A percentile compares a stretch with the other conserved stretches of the same genome.
Evolutionary conservation across 2,797 vertebrate species (phyloP).

Genomic region (Labroides dimidiatus): DNA sequence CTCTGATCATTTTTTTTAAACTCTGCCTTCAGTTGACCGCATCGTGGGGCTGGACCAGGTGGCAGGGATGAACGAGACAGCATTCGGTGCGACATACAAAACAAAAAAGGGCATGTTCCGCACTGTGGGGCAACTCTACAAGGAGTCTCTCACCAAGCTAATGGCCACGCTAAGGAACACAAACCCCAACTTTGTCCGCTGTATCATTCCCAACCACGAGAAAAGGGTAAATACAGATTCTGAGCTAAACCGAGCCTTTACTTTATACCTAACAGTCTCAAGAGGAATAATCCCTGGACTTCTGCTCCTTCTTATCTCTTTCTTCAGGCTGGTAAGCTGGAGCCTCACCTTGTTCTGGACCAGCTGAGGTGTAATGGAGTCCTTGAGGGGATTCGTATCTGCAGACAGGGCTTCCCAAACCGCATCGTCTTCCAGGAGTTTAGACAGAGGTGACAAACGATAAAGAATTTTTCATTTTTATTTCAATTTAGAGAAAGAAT

Average conservation of each 20-base stretch:
- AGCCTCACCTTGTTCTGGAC: slow-evolving; percentile 94
- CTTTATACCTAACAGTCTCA: neutral
- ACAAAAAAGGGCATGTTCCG: slow-evolving; percentile 99
- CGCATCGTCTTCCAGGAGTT: slow-evolving; percentile 99
- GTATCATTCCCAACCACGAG: slow-evolving; percentile 98
- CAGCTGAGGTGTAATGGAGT: slow-evolving; percentile 98
- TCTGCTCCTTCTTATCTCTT: neutral
- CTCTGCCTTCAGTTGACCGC: slow-evolving; percentile 89
- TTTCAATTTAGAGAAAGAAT: neutral
- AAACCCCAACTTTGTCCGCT: slow-evolving; percentile 98
- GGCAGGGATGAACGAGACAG: slow-evolving; percentile 95
- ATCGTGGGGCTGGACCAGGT: slow-evolving; percentile 98
- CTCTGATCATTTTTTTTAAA: slow-evolving; percentile 33
- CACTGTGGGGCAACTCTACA: slow-evolving; percentile 97
- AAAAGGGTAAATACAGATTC: slow-evolving; percentile 86
- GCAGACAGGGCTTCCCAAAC: slow-evolving; percentile 98
- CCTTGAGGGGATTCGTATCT: slow-evolving; percentile 97
- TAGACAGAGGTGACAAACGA: slow-evolving; percentile 90
- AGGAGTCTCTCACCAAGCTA: slow-evolving; percentile 95
- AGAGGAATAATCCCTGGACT: neutral
- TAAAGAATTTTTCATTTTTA: neutral
- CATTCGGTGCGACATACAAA: slow-evolving; percentile 95
- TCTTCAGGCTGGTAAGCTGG: slow-evolving; percentile 92
- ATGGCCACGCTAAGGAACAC: slow-evolving; percentile 98
- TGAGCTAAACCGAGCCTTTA: neutral